phyloP scores from a whole-genome alignment of 2,113 vertebrate genomes.

The Etheostoma spectabile region DNA sequence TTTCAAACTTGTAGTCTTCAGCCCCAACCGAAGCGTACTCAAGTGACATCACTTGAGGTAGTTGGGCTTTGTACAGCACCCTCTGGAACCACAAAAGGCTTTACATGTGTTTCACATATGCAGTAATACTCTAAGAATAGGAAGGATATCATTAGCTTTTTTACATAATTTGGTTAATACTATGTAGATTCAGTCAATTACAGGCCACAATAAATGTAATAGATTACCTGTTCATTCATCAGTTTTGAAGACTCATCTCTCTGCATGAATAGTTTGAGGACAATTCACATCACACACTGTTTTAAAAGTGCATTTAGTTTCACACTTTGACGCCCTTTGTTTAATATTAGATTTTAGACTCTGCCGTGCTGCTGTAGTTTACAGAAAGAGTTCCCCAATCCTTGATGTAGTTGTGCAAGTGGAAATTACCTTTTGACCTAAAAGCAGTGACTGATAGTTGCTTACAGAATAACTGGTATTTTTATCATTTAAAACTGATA shows the following conservation, averaged over 20 bases:
- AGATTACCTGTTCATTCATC: neutral
- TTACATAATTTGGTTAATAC: neutral
- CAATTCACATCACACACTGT: neutral
- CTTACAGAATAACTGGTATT: neutral
- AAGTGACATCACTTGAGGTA: too few relatives aligned
- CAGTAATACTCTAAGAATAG: too few relatives aligned
- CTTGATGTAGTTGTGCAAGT: neutral
- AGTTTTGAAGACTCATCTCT: neutral
- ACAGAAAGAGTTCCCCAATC: neutral
- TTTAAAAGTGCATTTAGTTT: neutral
- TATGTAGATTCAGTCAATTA: neutral
- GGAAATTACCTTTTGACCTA: neutral
- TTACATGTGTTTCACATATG: too few relatives aligned
- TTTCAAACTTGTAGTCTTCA: too few relatives aligned
- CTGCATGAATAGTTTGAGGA: neutral
- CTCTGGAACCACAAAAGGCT: too few relatives aligned
- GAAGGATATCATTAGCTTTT: neutral
- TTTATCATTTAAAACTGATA: neutral
- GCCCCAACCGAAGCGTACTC: too few relatives aligned
- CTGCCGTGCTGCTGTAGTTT: neutral
- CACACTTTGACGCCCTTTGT: neutral
- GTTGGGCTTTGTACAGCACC: too few relatives aligned
- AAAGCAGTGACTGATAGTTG: neutral
- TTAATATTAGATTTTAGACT: neutral
- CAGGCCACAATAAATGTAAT: neutral